A percentile compares a stretch with the other conserved stretches of the same genome.
These are phyloP conservation scores for Bothrops jararaca DNA, from an alignment of 2,113 vertebrate species.

Conservation along the genomic window DNA sequence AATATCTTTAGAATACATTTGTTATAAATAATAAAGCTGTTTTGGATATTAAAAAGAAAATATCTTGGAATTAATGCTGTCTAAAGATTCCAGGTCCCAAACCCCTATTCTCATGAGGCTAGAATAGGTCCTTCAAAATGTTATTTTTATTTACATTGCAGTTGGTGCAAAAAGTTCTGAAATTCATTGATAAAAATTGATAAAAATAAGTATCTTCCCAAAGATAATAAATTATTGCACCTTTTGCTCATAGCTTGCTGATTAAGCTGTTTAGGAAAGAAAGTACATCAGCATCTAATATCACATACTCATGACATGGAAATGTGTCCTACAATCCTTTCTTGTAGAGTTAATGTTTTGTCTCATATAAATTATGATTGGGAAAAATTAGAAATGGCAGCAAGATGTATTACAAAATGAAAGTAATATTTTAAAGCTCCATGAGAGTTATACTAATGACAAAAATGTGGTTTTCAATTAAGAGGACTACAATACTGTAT, in stretches of 20 bases:
- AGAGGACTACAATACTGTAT: background rate
- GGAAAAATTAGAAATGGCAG: background rate
- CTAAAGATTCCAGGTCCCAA: background rate
- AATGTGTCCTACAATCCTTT: constrained; percentile 5
- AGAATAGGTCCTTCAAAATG: background rate
- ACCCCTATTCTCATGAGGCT: background rate
- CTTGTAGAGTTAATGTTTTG: background rate
- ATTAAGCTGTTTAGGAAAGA: constrained; percentile 29
- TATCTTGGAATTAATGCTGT: background rate
- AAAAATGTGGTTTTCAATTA: background rate
- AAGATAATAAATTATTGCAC: constrained; percentile 17
- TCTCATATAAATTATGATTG: background rate
- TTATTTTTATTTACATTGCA: background rate
- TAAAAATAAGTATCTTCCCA: constrained; percentile 26
- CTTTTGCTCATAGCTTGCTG: constrained; percentile 17
- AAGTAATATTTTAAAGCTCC: background rate
- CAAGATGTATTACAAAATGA: background rate
- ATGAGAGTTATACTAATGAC: background rate
- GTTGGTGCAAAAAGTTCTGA: background rate
- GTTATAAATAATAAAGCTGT: background rate
- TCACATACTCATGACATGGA: background rate
- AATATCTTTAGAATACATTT: background rate
- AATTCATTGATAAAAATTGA: background rate
- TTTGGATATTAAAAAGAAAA: background rate
- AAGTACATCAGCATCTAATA: background rate